A percentile compares a stretch with the other conserved stretches of the same genome.
Conservation (phyloP, 2,888 invertebrate species). For the Magallana nippona region DNA sequence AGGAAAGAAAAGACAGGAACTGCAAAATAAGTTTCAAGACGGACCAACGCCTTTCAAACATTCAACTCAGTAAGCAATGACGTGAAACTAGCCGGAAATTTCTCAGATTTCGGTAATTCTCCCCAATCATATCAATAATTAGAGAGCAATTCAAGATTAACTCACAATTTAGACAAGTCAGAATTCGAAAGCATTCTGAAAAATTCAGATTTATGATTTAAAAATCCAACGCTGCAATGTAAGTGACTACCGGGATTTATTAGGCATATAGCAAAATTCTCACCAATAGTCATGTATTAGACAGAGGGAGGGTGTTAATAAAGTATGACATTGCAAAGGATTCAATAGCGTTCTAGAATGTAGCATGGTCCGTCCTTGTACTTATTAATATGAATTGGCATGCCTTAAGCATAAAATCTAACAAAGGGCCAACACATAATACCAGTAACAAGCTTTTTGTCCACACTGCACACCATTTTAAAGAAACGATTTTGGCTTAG, state of each 20-base stretch:
- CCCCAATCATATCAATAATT: slow-evolving; percentile 18
- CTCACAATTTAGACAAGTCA: neutral
- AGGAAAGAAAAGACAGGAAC: neutral
- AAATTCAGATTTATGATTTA: neutral
- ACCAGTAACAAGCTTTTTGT: slow-evolving; percentile 18
- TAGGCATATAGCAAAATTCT: neutral
- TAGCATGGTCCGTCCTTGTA: neutral
- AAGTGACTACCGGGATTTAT: neutral
- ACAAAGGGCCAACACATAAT: slow-evolving; percentile 1
- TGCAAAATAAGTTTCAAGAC: neutral
- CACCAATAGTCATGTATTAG: slow-evolving; percentile 35
- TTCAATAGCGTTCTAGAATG: slow-evolving; percentile 22
- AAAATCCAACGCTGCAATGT: neutral
- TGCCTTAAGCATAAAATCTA: slow-evolving; percentile 11
- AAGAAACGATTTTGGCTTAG: slow-evolving; percentile 24
- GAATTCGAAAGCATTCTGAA: slow-evolving; percentile 18
- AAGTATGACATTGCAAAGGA: slow-evolving; percentile 34
- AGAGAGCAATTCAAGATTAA: neutral
- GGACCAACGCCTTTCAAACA: slow-evolving; percentile 9
- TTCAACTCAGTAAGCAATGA: neutral
- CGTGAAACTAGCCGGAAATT: slow-evolving; percentile 28
- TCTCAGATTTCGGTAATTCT: neutral
- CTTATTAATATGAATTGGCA: slow-evolving; percentile 38
- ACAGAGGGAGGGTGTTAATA: slow-evolving; percentile 29
- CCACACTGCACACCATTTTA: slow-evolving; percentile 22